A percentile compares a stretch with the other conserved stretches of the same genome.
Evolutionary conservation across 2,888 invertebrate species (phyloP).

Genomic region (Rotaria magnacalcarata): DNA sequence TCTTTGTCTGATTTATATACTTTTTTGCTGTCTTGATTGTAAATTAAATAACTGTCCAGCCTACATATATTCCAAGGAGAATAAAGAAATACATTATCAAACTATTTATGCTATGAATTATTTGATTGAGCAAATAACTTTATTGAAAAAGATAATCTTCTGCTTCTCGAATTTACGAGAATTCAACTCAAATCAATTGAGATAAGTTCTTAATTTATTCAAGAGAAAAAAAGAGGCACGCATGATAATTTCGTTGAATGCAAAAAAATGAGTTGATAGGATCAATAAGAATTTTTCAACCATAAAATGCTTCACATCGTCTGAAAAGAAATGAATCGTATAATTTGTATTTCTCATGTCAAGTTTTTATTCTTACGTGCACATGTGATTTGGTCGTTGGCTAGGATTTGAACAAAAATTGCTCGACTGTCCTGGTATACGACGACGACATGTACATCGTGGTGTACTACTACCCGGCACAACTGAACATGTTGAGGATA

Average conservation of each 20-base stretch:
- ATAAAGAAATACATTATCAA: neutral
- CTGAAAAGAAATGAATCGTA: neutral
- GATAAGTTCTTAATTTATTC: too few species aligned
- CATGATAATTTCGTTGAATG: neutral
- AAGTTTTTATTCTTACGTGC: neutral
- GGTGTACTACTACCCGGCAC: neutral
- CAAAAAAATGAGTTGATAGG: neutral
- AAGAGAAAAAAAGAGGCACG: too few species aligned
- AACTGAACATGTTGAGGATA: neutral
- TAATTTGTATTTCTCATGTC: neutral
- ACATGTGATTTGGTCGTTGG: conserved; percentile 16
- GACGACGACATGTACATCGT: conserved; percentile 8
- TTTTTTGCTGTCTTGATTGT: neutral
- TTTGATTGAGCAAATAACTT: too few species aligned
- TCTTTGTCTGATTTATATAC: too few species aligned
- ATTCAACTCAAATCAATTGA: too few species aligned
- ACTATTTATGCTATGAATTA: too few species aligned
- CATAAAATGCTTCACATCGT: neutral
- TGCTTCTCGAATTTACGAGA: too few species aligned
- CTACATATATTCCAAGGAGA: neutral
- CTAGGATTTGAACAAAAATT: neutral
- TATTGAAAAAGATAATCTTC: too few species aligned
- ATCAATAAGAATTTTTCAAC: neutral
- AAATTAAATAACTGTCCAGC: neutral
- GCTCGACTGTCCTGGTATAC: neutral